Percentiles rank a stretch among this genome's conserved stretches.
Conservation (phyloP, 1,140 invertebrate genomes). For the Drosophila oshimai region DNA sequence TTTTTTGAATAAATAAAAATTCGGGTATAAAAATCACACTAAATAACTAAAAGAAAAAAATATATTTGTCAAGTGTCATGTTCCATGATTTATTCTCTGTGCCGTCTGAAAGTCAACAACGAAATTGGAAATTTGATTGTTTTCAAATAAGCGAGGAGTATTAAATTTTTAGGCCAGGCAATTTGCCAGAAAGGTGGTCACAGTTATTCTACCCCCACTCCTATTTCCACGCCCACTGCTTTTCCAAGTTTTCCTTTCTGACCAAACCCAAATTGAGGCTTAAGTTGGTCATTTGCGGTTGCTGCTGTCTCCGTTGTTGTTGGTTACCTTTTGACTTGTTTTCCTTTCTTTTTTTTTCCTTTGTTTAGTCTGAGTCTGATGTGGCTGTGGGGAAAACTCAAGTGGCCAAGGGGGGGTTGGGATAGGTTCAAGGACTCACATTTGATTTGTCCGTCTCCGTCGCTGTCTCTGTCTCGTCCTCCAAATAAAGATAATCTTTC, state of each 20-base stretch:
- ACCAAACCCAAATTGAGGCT: constrained; percentile 36
- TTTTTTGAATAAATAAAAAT: background rate
- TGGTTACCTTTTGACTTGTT: constrained; percentile 37
- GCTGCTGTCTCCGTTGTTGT: constrained; percentile 22
- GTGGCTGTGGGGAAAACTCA: constrained; percentile 43
- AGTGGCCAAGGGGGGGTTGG: background rate
- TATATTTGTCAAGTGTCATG: too few species aligned
- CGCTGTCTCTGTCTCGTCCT: constrained; percentile 13
- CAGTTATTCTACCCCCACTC: background rate
- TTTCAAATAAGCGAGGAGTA: constrained; percentile 50
- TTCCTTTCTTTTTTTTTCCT: constrained; percentile 19
- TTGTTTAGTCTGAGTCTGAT: constrained; percentile 52
- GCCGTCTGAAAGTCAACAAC: constrained; percentile 17
- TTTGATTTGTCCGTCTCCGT: constrained; percentile 45
- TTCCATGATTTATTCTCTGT: background rate
- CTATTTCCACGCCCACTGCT: background rate
- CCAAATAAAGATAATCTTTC: constrained; percentile 76
- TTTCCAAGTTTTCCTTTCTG: constrained; percentile 7
- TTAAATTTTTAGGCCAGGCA: constrained; percentile 52
- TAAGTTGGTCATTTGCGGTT: constrained; percentile 52
- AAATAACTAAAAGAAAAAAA: too few species aligned
- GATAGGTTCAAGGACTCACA: constrained; percentile 69
- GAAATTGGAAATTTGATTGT: constrained; percentile 45
- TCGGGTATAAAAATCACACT: too few species aligned
- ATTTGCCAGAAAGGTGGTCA: constrained; percentile 43